Evolutionary conservation across 2,113 vertebrate species (phyloP).

Genomic region (Oenanthe oenanthe): DNA sequence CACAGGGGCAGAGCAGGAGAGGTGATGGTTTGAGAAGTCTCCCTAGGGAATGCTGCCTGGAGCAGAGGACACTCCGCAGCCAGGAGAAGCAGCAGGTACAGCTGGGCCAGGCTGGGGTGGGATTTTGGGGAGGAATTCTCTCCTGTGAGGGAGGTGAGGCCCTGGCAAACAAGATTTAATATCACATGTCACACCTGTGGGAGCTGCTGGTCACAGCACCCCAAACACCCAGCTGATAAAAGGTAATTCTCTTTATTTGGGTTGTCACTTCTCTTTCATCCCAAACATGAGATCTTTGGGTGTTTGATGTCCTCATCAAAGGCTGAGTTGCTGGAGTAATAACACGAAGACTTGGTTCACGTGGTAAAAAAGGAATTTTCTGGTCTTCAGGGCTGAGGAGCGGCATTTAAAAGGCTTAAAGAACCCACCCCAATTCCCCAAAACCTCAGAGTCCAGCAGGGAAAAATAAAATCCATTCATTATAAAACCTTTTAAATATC

Average conservation of each 20-base stretch:
- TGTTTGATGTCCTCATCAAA: background rate
- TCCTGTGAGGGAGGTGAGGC: background rate
- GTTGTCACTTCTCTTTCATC: background rate
- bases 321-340: background rate
- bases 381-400: background rate
- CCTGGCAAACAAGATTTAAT: fast-evolving
- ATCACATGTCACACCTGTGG: background rate
- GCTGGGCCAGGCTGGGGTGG: background rate
- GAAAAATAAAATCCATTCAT: background rate
- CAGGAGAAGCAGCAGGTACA: background rate
- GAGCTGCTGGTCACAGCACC: background rate
- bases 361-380: background rate
- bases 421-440: background rate
- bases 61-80: background rate
- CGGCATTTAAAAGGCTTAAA: background rate
- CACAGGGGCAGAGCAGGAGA: background rate
- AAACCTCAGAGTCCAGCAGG: background rate
- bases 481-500: background rate
- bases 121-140: background rate
- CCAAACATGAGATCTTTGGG: background rate
- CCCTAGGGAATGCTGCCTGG: background rate
- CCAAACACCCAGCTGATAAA: background rate
- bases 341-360: background rate
- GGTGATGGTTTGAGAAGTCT: background rate
- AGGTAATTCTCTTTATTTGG: fast-evolving